Evolutionary conservation across 2,113 vertebrate genomes (phyloP), one percentile per base, ranked within the genome.

Genomic region (Ceyx cyanopectus): DNA sequence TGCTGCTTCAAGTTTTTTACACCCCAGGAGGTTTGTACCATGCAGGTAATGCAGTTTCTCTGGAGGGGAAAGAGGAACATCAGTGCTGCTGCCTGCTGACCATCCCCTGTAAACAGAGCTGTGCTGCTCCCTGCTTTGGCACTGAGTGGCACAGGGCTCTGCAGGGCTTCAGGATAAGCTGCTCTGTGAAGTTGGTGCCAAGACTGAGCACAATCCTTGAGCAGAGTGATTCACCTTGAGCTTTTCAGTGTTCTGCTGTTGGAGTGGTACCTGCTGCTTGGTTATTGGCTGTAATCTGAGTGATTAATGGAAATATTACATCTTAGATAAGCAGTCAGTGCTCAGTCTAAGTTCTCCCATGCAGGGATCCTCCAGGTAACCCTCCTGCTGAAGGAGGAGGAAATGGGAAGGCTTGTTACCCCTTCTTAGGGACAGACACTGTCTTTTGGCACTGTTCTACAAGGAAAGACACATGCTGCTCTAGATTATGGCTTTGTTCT

Each of bases 131-230:
- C 56, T 85, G 67, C 9, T 80, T 81, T 90, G 91, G 80, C 76
- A 61, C 63, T 24, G 81, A 62, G 62, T 80, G 57, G 46, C 57
- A 48, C 78, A 37, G 22, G 11, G 66, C 81, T 62, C 77, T 87
- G 46, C 69, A 76, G 87, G 30, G 75, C 87, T 89, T 91, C 51
- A 53, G 88, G 76, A 85, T 83, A 80, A 96, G 29, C 63, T 88
- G 22, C 87, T 86, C 75, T 62, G 18, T 56, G 43, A 79, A 57
- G 81, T 65, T 54, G 41, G 16, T 88, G 86, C 66, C 54, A 46
- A 63, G 62, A 75, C 56, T 40, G 68, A 75, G 81, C 60, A 34
- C 77, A 74, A 29, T 56, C 85, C 56, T 56, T 77, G 69, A 86
- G 61, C 70, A 50, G 66, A 85, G 57, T 14, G 46, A 57, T 85